Evolutionary conservation across 2,888 invertebrate species (phyloP), one percentile per base, ranked within the genome.

Genomic region (Nesidiocoris tenuis): DNA sequence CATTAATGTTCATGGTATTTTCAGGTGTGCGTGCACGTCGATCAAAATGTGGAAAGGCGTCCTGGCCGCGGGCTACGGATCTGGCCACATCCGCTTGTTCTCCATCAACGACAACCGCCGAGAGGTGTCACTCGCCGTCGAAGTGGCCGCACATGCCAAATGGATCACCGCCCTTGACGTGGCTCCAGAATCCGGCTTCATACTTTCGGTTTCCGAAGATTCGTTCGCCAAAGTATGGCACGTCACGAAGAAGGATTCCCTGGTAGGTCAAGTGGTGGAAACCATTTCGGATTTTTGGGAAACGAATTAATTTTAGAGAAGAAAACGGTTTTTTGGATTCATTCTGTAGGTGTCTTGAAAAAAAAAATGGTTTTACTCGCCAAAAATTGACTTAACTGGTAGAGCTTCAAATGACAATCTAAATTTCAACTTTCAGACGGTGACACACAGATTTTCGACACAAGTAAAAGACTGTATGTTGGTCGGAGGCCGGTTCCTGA

Each of bases 161-260:
- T 81, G 81, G 78, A 80, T 82, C 19, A 82, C 82, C 7, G 80
- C 80, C 3, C 70, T 81, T 61, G 82, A 82, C 61, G 77, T 82
- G 2, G 81, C 82, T 3, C 78, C 79, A 56, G 80, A 80, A 16
- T 75, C 77, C 9, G 80, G 80, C 5, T 72, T 74, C n/a, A 78
- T 80, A 16, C 78, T 80, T 0, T 80, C 82, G 1, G 81, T 81
- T 19, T 81, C 81, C 0, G 82, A 82, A 76, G 82, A 82, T 64
- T 81, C 81, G 1, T 82, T 81, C 78, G 81, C 80, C 24, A 81
- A 81, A 77, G 79, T 82, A 2, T 82, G 82, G 82, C 79, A 80
- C 65, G 79, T 82, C 12, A 75, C 75, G n/a, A 78, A 78, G 70
- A 61, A 61, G 7, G 78, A 80, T 56, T 74, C 59, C 56, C 67